These are phyloP conservation scores for Yponomeuta cagnagella DNA, from an alignment of 2,888 invertebrate genomes.

Conservation along the genomic window DNA sequence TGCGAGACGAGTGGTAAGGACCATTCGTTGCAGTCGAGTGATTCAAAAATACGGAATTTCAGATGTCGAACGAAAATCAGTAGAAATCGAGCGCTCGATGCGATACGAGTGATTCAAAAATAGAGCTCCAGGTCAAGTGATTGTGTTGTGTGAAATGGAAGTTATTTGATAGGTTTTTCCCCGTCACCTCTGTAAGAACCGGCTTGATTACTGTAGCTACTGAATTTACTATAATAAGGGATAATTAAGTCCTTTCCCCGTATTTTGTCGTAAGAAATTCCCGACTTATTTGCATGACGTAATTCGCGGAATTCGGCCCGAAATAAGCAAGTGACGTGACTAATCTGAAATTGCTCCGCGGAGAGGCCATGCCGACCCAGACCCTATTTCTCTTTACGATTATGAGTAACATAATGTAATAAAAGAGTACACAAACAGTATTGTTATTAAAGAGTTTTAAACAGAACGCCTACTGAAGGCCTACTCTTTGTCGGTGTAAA, in stretches of 20 bases:
- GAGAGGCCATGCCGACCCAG: background rate
- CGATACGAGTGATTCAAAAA: too few relatives aligned
- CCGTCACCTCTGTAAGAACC: too few relatives aligned
- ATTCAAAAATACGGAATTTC: too few relatives aligned
- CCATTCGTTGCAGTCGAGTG: too few relatives aligned
- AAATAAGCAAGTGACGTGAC: background rate
- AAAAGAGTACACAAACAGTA: background rate
- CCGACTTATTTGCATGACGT: background rate
- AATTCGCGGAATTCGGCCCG: background rate
- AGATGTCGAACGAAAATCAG: too few relatives aligned
- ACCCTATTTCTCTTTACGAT: constrained; percentile 7
- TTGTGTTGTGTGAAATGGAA: too few relatives aligned
- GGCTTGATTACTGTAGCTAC: background rate
- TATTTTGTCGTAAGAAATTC: background rate
- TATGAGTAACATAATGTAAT: background rate
- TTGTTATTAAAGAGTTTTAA: background rate
- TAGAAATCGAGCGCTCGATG: too few relatives aligned
- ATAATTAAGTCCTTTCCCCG: background rate
- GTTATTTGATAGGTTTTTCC: too few relatives aligned
- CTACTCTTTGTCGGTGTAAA: too few relatives aligned
- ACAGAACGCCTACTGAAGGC: background rate
- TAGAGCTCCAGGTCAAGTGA: too few relatives aligned
- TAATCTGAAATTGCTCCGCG: constrained; percentile 1
- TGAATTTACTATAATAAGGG: background rate
- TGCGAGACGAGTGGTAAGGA: too few relatives aligned